Conservation (phyloP, 2,113 vertebrate species). For the Accipiter virgatus region DNA sequence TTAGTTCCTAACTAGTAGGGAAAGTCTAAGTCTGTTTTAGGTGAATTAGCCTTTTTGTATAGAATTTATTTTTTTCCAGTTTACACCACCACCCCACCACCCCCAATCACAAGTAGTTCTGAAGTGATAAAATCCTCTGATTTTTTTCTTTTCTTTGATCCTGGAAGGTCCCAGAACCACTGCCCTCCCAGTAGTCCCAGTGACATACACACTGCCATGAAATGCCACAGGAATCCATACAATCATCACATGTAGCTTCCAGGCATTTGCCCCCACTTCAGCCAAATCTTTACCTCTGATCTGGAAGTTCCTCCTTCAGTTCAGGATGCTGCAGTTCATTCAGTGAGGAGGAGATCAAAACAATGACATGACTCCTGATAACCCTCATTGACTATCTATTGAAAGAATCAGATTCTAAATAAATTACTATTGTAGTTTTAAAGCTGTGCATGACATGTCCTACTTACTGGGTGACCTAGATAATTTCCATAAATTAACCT, state of each 20-base stretch:
- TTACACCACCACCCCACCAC: not conserved
- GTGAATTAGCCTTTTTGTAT: not conserved
- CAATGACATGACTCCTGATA: constrained; percentile 43
- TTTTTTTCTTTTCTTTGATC: not conserved
- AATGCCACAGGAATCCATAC: not conserved
- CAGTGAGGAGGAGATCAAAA: constrained; percentile 28
- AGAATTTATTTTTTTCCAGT: not conserved
- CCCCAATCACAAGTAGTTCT: not conserved
- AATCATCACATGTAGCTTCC: rapidly evolving
- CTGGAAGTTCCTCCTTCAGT: not conserved
- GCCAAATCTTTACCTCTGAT: not conserved
- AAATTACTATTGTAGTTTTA: constrained; percentile 51
- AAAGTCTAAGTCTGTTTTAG: not conserved
- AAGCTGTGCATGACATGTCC: constrained; percentile 58
- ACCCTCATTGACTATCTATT: constrained; percentile 54
- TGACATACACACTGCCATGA: not conserved
- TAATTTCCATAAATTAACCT: constrained; percentile 76
- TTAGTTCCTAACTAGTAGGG: not conserved
- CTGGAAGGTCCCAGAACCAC: not conserved
- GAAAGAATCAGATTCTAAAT: constrained; percentile 66
- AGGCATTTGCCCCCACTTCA: not conserved
- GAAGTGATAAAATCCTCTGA: not conserved
- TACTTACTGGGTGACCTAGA: constrained; percentile 56
- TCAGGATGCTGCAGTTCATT: not conserved
- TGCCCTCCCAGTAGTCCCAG: not conserved